Base-by-base conservation (phyloP, 2,888 invertebrate species). In the Papilio elwesi region DNA sequence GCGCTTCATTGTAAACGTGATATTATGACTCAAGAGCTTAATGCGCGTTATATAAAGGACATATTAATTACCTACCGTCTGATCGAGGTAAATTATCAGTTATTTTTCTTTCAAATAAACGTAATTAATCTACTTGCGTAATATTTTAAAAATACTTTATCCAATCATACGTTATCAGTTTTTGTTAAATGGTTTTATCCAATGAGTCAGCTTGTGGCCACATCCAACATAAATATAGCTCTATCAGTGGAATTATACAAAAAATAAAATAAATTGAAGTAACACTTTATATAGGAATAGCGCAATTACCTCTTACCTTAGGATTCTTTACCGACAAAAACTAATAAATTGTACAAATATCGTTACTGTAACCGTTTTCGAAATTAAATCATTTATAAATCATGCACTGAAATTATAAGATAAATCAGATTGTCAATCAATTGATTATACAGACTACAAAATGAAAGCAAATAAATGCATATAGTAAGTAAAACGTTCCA, bases 71-170 rank as follows among this genome's bases (percentile, higher is more conserved):
- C 48, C 1, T 13, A 15, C 10, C 43, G 15, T 43, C 15, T 0
- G 49, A 48, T 48, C n/a, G n/a, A 43, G 51, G 10, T 43, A 11
- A 53, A 26, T 52, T 38, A 52, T 53, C 38, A 67, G 4, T 15
- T 52, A 16, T 71, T 67, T 12, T 59, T 66, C 15, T 51, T 51
- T 11, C 47, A 8, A 74, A 76, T 77, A 75, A 74, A 78, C 74
- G 77, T 75, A 76, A 77, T 78, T 78, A 76, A 74, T 74, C 65
- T 67, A 74, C 72, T 75, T 79, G 77, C 75, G 74, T 76, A 77
- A 75, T 15, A 76, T 65, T 74, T 69, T 48, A 77, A 74, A 75
- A 76, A 78, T 79, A 76, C 71, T 63, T 74, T 74, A 65, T 73
- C 74, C 71, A 76, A 78, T 68, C 49, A 38, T n/a, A 65, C 57